Conservation (phyloP, 2,113 vertebrate species). For the Paramormyrops kingsleyae region DNA sequence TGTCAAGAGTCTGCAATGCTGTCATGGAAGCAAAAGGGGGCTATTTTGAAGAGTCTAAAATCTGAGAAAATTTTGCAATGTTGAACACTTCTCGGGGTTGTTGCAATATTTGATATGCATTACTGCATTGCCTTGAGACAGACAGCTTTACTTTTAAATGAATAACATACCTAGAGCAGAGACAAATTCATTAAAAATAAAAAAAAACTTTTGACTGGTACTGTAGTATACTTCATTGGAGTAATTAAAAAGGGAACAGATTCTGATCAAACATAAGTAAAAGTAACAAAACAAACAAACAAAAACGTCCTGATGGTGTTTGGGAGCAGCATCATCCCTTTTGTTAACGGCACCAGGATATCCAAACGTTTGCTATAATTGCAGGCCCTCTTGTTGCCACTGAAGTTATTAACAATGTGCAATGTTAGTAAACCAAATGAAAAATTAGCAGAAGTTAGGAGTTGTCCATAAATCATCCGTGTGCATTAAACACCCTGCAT, state of each 20-base stretch:
- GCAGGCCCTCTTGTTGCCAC: neutral
- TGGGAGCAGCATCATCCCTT: neutral
- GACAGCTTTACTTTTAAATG: neutral
- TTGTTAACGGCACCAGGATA: neutral
- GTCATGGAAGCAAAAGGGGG: neutral
- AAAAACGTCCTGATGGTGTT: neutral
- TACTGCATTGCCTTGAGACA: neutral
- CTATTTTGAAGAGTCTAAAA: neutral
- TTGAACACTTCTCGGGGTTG: neutral
- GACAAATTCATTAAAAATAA: neutral
- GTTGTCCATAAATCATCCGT: conserved; percentile 39
- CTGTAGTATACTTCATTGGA: neutral
- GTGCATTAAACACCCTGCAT: conserved; percentile 43
- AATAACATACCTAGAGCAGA: neutral
- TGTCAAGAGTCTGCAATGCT: neutral
- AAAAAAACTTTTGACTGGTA: neutral
- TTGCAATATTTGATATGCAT: neutral
- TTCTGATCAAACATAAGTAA: neutral
- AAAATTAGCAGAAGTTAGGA: conserved; percentile 46
- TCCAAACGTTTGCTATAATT: neutral
- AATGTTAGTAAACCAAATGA: conserved; percentile 35
- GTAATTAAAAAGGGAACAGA: neutral
- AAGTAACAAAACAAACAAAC: neutral
- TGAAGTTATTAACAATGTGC: neutral
- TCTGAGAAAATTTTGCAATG: neutral